Percentiles rank a stretch among this genome's conserved stretches.
Conservation (phyloP, 2,113 vertebrate species). For the Campylomormyrus tamandua region DNA sequence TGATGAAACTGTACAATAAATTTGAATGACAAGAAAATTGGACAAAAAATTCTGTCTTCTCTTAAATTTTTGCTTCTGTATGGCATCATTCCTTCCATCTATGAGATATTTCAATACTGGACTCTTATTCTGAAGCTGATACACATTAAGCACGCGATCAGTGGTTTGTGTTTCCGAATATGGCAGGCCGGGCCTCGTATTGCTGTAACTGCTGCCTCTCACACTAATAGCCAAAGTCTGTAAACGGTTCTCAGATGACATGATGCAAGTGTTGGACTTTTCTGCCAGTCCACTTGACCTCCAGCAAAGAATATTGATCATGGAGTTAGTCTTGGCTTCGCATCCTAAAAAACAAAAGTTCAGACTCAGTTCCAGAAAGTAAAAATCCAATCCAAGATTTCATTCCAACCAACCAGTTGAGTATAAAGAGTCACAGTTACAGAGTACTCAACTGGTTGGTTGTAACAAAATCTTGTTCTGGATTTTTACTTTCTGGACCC, state of each 20-base stretch:
- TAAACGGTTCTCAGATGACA: background rate
- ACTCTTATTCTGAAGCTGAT: background rate
- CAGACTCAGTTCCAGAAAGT: background rate
- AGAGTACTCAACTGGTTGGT: background rate
- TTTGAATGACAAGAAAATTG: background rate
- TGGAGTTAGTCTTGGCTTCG: background rate
- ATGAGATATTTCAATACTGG: constrained; percentile 15
- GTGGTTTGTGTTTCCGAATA: background rate
- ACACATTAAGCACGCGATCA: background rate
- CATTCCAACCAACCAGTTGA: background rate
- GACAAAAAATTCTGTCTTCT: background rate
- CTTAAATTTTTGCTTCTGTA: constrained; percentile 5
- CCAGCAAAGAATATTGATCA: background rate
- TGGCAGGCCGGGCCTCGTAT: background rate
- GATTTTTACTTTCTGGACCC: background rate
- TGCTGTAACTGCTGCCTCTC: background rate
- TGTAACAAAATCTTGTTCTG: too few species aligned
- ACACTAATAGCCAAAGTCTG: background rate
- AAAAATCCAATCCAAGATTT: background rate
- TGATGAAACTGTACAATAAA: background rate
- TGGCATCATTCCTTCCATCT: constrained; percentile 23
- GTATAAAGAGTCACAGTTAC: background rate
- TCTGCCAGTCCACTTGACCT: background rate
- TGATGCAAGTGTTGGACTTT: background rate
- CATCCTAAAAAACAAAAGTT: background rate